A percentile compares a stretch with the other conserved stretches of the same genome.
Conservation (phyloP, 2,113 vertebrate genomes). For the Oriolus oriolus region DNA sequence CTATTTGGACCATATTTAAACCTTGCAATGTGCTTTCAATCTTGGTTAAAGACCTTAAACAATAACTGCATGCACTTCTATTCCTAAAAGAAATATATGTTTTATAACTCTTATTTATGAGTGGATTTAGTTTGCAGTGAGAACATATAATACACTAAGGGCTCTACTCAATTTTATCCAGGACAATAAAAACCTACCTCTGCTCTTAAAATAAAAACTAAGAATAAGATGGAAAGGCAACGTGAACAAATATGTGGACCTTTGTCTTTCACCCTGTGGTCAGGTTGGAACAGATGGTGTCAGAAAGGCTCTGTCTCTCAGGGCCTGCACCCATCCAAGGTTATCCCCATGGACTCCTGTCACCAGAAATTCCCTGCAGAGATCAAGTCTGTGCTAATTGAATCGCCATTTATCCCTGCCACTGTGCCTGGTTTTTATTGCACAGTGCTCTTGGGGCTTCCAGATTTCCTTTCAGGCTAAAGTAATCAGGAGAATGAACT, state of each 20-base stretch:
- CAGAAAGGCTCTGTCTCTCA: background rate
- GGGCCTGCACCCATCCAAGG: background rate
- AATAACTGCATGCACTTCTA: background rate
- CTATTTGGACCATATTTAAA: background rate
- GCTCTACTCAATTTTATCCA: background rate
- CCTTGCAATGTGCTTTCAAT: conserved; percentile 32
- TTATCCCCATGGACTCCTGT: background rate
- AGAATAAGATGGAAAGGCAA: background rate
- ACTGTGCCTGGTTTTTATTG: background rate
- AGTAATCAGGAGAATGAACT: background rate
- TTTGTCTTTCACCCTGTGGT: background rate
- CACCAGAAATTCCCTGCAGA: background rate
- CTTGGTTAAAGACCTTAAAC: background rate
- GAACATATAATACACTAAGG: background rate
- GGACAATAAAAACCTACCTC: background rate
- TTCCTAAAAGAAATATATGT: background rate
- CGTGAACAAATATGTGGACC: background rate
- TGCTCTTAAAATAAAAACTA: background rate
- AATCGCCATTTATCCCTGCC: background rate
- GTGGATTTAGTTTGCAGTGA: conserved; percentile 1
- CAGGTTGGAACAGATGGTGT: background rate
- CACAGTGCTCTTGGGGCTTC: background rate
- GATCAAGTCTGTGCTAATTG: background rate
- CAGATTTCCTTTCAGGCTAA: background rate
- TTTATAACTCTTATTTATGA: conserved; percentile 34